Evolutionary conservation across 2,888 invertebrate genomes (phyloP), one percentile per base, ranked within the genome.

Genomic region (Cyrtodaria siliqua): DNA sequence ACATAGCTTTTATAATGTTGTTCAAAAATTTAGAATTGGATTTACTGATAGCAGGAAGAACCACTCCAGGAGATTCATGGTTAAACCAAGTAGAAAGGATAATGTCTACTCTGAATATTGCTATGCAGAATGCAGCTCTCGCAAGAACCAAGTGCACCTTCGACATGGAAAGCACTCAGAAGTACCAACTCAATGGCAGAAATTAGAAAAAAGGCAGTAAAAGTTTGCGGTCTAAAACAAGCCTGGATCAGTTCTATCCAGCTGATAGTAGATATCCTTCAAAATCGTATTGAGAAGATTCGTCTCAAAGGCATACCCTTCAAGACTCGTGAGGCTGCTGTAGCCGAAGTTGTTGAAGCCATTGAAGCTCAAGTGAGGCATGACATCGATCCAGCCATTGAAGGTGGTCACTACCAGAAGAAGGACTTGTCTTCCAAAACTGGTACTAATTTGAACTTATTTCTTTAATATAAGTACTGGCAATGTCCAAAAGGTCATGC

Each of bases 191-290:
- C 59, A 1, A 75, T 75, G 75, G 42, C n/a, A 20, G 66, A 63
- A 29, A 64, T 76, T 38, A 24, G 75, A n/a, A 38, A 59, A 33
- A 60, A 56, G 26, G 60, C 73, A 6, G 66, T 57, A 33, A 69
- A 61, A 33, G 44, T 57, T 9, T 50, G 52, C n/a, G 56, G 44
- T 14, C 26, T 77, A 18, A 62, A 63, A 53, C 23, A 50, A 33
- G 56, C 27, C 0, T 79, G 74, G 79, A 14, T 57, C 1, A 18
- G 23, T 9, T 72, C 77, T 38, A 3, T 77, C 8, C n/a, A 56
- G 27, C 24, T 26, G 20, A 44, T 76, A 12, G 29, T 47, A 9
- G 26, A 38, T 9, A 12, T 52, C 8, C 56, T 71, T 20, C 33
- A 60, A n/a, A n/a, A n/a, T n/a, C n/a, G n/a, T n/a, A n/a, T n/a